Conservation (phyloP, 2,797 vertebrate species). For the Halcyon badia region DNA sequence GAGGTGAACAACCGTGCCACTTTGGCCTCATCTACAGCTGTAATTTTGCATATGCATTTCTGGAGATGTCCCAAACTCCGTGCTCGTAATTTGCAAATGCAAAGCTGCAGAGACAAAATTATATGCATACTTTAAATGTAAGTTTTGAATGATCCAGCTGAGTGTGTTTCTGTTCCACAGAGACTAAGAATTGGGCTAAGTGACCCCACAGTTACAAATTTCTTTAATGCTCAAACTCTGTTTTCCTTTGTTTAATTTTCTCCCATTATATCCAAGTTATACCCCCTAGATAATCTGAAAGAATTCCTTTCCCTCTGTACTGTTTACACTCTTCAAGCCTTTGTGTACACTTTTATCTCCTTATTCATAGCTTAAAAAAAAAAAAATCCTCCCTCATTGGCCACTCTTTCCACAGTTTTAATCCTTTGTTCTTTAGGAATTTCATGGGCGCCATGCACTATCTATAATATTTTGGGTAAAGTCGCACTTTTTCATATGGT, state of each 20-base stretch:
- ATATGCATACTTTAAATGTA: not conserved
- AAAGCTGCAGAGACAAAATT: not conserved
- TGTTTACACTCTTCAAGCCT: slow-evolving; percentile 67
- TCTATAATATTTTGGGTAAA: not conserved
- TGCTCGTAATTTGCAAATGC: not conserved
- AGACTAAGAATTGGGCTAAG: not conserved
- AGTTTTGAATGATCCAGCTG: not conserved
- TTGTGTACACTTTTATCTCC: slow-evolving; percentile 69
- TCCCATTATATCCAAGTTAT: slow-evolving; percentile 61
- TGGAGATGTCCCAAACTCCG: not conserved
- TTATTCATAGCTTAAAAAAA: slow-evolving; percentile 47
- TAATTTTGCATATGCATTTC: rapidly evolving
- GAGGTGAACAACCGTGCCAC: not conserved
- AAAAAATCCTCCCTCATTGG: slow-evolving; percentile 41
- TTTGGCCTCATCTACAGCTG: not conserved
- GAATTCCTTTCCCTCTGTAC: slow-evolving; percentile 59
- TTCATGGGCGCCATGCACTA: not conserved
- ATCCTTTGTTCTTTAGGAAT: slow-evolving; percentile 69
- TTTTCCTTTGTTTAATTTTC: slow-evolving; percentile 54
- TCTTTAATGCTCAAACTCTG: not conserved
- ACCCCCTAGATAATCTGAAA: slow-evolving; percentile 48
- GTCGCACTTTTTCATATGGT: not conserved
- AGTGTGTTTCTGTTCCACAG: not conserved
- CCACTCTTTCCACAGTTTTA: slow-evolving; percentile 36
- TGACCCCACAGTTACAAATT: not conserved